These are phyloP conservation scores for Eupithecia insigniata DNA, from an alignment of 2,888 invertebrate genomes.

Conservation along the genomic window DNA sequence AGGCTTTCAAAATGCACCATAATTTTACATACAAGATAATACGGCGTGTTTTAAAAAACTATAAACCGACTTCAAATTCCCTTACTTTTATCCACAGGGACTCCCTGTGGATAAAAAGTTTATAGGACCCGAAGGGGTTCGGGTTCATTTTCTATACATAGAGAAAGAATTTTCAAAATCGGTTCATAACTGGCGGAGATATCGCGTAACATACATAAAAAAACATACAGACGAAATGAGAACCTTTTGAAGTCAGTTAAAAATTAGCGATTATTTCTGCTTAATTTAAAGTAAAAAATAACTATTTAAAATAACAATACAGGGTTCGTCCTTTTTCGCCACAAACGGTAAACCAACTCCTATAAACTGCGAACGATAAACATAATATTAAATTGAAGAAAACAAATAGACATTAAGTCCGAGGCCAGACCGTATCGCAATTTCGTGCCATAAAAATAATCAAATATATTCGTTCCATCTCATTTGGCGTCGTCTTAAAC, in stretches of 20 bases:
- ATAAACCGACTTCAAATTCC: too few species aligned
- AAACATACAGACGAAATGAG: too few species aligned
- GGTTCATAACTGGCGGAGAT: too few species aligned
- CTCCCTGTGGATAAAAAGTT: too few species aligned
- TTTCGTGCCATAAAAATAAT: slow-evolving; percentile 83
- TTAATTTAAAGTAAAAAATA: slow-evolving; percentile 17
- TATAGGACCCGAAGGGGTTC: too few species aligned
- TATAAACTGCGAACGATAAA: slow-evolving; percentile 62
- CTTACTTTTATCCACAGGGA: too few species aligned
- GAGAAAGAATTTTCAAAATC: too few species aligned
- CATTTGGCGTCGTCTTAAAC: slow-evolving; percentile 84
- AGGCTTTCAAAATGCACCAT: not conserved
- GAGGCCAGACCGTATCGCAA: slow-evolving; percentile 75
- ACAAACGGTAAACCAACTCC: slow-evolving; percentile 46
- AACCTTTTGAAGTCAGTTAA: too few species aligned
- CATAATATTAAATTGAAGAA: slow-evolving; percentile 74
- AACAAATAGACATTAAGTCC: slow-evolving; percentile 79
- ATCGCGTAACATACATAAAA: too few species aligned
- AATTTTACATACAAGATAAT: not conserved
- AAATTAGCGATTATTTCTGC: slow-evolving; percentile 1
- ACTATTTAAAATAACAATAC: slow-evolving; percentile 16
- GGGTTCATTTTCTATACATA: too few species aligned
- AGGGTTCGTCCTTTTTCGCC: slow-evolving; percentile 18
- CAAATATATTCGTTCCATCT: slow-evolving; percentile 84
- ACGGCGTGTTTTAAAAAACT: too few species aligned